Evolutionary conservation across 2,888 invertebrate species (phyloP).

Genomic region (Pheosia tremula): DNA sequence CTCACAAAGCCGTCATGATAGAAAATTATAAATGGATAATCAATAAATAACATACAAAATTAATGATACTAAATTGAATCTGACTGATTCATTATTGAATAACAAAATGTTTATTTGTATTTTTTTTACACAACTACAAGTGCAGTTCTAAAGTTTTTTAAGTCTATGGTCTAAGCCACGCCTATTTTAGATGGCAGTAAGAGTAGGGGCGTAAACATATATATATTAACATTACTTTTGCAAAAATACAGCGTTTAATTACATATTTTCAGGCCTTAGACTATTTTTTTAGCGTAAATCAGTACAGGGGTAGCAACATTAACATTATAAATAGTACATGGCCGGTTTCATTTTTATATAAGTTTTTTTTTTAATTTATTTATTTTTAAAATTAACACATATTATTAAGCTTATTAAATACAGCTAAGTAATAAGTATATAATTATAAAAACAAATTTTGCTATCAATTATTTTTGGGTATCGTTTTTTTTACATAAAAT

Average conservation of each 20-base stretch:
- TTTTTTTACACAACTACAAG: not conserved
- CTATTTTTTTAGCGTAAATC: slow-evolving; percentile 54
- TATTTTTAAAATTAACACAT: slow-evolving; percentile 45
- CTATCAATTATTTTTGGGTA: slow-evolving; percentile 19
- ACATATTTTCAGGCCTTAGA: slow-evolving; percentile 57
- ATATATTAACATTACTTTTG: slow-evolving; percentile 51
- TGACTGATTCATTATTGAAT: too few species aligned
- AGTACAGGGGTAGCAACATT: slow-evolving; percentile 60
- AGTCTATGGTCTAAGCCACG: not conserved
- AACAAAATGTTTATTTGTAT: not conserved
- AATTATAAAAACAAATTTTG: slow-evolving; percentile 52
- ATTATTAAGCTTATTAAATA: slow-evolving; percentile 60
- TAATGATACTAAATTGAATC: too few species aligned
- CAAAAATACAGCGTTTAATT: slow-evolving; percentile 72
- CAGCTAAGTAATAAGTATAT: slow-evolving; percentile 50
- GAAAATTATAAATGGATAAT: too few species aligned
- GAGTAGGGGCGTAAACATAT: slow-evolving; percentile 36
- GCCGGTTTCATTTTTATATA: slow-evolving; percentile 73
- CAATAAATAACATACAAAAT: too few species aligned
- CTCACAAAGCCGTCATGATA: too few species aligned
- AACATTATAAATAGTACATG: slow-evolving; percentile 63
- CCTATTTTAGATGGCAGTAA: slow-evolving; percentile 38
- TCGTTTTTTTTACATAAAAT: slow-evolving; percentile 1
- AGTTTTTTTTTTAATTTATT: slow-evolving; percentile 49
- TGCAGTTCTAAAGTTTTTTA: not conserved